phyloP scores from a whole-genome alignment of 2,888 invertebrate species.

The Trissoscelio sp. region DNA sequence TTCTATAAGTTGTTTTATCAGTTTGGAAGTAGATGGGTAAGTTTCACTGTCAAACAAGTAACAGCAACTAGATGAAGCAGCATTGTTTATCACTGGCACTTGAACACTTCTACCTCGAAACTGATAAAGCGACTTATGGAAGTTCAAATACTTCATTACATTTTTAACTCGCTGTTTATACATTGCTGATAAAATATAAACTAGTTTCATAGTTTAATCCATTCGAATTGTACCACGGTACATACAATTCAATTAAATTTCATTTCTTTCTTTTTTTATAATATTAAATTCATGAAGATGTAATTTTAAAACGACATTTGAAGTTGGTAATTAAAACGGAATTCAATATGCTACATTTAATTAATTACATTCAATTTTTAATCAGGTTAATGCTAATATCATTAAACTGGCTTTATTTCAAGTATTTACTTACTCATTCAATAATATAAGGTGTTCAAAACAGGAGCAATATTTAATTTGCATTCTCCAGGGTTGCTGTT shows the following conservation, averaged over 20 bases:
- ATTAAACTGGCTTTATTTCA: too few relatives aligned
- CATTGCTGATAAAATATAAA: constrained; percentile 6
- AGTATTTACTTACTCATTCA: too few relatives aligned
- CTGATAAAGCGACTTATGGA: constrained; percentile 32
- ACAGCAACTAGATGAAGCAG: constrained; percentile 8
- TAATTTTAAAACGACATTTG: too few relatives aligned
- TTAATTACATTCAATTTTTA: too few relatives aligned
- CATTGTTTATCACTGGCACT: constrained; percentile 31
- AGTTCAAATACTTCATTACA: constrained; percentile 1
- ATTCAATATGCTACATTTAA: too few relatives aligned
- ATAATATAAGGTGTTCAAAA: too few relatives aligned
- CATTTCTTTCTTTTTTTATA: too few relatives aligned
- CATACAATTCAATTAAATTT: too few relatives aligned
- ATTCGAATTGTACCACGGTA: background rate
- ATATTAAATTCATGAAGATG: too few relatives aligned
- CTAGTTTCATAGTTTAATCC: background rate
- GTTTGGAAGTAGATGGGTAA: constrained; percentile 25
- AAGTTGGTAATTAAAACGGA: too few relatives aligned
- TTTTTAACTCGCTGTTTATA: background rate
- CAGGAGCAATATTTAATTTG: background rate
- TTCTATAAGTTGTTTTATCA: constrained; percentile 32
- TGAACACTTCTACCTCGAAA: constrained; percentile 23
- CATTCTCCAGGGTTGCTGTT: background rate
- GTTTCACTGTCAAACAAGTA: constrained; percentile 44
- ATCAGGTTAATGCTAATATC: too few relatives aligned